These are phyloP conservation scores for Sarcophaga subvicina DNA, from an alignment of 2,888 invertebrate species.

Conservation along the genomic window DNA sequence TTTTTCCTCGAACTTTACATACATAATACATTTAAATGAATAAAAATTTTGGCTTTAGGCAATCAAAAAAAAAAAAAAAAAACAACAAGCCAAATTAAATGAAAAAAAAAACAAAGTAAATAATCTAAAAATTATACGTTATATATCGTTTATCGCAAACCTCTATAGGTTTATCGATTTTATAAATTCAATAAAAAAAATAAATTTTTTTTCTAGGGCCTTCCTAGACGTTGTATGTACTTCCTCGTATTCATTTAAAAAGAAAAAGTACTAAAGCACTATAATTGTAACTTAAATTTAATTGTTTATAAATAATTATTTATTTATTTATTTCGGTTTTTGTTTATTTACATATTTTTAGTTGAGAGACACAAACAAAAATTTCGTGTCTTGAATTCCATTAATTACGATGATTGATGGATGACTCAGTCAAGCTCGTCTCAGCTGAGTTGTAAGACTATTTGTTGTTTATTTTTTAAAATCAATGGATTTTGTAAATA, in stretches of 20 bases:
- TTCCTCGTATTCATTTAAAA: neutral
- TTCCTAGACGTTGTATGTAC: neutral
- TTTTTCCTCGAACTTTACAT: neutral
- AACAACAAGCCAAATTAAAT: neutral
- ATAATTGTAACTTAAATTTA: neutral
- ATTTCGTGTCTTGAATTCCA: too few relatives aligned
- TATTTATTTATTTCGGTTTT: neutral
- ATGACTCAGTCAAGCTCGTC: too few relatives aligned
- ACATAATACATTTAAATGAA: constrained; percentile 6
- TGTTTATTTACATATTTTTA: neutral
- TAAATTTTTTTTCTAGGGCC: neutral
- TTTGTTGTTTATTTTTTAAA: too few relatives aligned
- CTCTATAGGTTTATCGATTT: neutral
- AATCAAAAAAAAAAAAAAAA: neutral
- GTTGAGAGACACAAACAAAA: too few relatives aligned
- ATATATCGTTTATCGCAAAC: neutral
- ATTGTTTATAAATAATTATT: neutral
- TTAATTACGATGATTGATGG: too few relatives aligned
- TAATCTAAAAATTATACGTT: neutral
- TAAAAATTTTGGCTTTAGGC: neutral
- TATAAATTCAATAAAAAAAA: neutral
- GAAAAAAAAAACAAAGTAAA: too few relatives aligned
- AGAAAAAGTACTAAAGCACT: neutral
- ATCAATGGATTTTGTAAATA: too few relatives aligned
- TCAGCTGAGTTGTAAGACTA: too few relatives aligned